Base-by-base conservation (phyloP, 1,140 invertebrate genomes). In the Microplitis demolitor region DNA sequence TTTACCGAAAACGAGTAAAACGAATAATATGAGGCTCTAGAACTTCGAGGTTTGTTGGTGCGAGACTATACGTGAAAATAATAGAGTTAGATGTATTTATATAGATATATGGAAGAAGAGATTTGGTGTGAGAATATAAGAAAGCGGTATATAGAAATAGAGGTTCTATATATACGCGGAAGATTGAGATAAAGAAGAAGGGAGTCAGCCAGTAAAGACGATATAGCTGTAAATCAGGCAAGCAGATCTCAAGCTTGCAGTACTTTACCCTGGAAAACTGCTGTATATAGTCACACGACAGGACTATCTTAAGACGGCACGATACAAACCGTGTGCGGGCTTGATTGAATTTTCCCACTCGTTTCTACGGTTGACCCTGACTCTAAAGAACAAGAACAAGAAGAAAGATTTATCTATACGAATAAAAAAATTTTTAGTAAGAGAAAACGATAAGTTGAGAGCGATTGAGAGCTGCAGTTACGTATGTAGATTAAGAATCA, bases 401-500 rank as follows among this genome's bases (percentile, higher is more conserved):
- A 60, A 16, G 6, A 67, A n/a, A 66, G 35, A 35, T 9, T 31
- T 24, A 66, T n/a, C 13, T 53, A 13, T 24, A 9, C 6, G 11
- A 53, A 54, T 63, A 31, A 54, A 53, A 66, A 72, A 66, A 24
- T 24, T 14, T 14, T 33, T 34, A 56, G 53, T 37, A 67, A 60
- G 58, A 60, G 53, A 69, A 50, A 60, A 50, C 24, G 71, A 72
- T 37, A 37, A 62, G 16, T 54, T 33, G 51, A 50, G 54, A 69
- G 39, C 33, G 67, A 56, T 45, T 31, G 24, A 54, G 66, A 70
- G 37, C 66, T 66, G 51, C 33, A 54, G 69, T 71, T 67, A 74
- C 63, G 73, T 74, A 74, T 74, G 73, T 62, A 74, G 73, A 74
- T 74, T 71, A 74, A 71, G 69, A 69, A 60, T 68, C 69, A 54